phyloP scores from a whole-genome alignment of 2,888 invertebrate species.

The Sthenelais limicola region DNA sequence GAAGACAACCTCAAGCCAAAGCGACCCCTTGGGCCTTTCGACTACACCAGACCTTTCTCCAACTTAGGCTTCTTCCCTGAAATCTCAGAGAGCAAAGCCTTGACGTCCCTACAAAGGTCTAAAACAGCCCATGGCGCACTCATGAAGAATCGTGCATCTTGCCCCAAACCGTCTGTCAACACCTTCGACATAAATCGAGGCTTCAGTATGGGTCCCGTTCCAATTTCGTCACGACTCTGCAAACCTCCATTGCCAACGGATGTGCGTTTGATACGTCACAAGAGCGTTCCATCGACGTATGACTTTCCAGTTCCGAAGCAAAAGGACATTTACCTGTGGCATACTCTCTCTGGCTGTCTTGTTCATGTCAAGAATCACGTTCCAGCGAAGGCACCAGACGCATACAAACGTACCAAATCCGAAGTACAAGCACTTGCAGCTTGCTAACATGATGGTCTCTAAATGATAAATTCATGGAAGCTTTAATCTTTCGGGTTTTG shows the following conservation, averaged over 20 bases:
- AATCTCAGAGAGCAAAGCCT: conserved; percentile 31
- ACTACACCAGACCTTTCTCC: conserved; percentile 51
- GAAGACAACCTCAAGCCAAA: background rate
- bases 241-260: conserved; percentile 14
- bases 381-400: conserved; percentile 3
- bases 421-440: background rate
- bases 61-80: conserved; percentile 52
- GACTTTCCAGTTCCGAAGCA: conserved; percentile 13
- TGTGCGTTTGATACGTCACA: conserved; percentile 1
- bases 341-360: conserved; percentile 51
- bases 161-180: too few species aligned
- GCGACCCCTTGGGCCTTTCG: conserved; percentile 37
- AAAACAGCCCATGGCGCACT: conserved; percentile 8
- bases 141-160: too few species aligned
- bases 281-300: conserved; percentile 40
- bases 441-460: too few species aligned
- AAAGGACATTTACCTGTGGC: conserved; percentile 52
- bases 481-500: too few species aligned
- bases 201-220: conserved; percentile 45
- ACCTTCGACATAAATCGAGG: conserved; percentile 48
- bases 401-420: conserved; percentile 7
- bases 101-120: background rate
- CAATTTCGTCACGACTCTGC: conserved; percentile 41
- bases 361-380: conserved; percentile 51
- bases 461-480: too few species aligned